Conservation (phyloP, 35 echinoderm and acorn worm species). For the Lytechinus variegatus region DNA sequence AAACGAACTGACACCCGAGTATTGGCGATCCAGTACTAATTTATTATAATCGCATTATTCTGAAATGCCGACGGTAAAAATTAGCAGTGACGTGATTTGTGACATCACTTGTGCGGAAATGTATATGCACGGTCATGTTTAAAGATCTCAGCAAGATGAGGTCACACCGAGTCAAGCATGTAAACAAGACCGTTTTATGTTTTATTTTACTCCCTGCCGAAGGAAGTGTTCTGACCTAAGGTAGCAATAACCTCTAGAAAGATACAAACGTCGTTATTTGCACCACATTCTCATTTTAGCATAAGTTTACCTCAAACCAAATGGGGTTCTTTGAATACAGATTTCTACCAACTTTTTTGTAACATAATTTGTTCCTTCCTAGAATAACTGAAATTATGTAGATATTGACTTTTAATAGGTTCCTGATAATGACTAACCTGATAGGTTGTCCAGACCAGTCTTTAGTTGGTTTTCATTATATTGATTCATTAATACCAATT, state of each 20-base stretch:
- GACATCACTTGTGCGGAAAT: background rate
- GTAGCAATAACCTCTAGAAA: background rate
- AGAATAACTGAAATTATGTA: too few relatives aligned
- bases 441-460: too few relatives aligned
- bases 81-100: background rate
- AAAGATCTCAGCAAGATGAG: background rate
- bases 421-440: too few relatives aligned
- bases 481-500: too few relatives aligned
- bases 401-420: too few relatives aligned
- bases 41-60: background rate
- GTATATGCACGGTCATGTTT: constrained; percentile 6
- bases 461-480: too few relatives aligned
- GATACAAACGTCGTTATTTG: background rate
- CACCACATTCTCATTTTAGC: background rate
- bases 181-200: background rate
- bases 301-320: too few relatives aligned
- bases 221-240: background rate
- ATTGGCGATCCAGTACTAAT: background rate
- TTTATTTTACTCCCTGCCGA: background rate
- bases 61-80: background rate
- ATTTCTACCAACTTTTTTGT: too few relatives aligned
- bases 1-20: background rate
- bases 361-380: too few relatives aligned
- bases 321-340: too few relatives aligned
- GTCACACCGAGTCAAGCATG: background rate